Evolutionary conservation across 2,888 invertebrate genomes (phyloP).

Genomic region (Enchytraeus crypticus): DNA sequence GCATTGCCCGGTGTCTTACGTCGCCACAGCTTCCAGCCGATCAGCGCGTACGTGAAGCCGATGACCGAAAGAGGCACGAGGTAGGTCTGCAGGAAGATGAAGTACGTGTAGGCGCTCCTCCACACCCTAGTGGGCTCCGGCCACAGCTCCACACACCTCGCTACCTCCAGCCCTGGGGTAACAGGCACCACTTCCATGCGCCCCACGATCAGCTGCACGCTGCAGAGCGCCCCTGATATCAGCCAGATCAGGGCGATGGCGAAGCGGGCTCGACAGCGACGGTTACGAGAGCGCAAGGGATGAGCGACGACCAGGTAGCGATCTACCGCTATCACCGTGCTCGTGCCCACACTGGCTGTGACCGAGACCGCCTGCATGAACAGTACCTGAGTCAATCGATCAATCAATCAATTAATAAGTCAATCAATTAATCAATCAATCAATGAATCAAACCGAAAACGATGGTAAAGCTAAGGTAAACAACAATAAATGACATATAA

Average conservation of each 20-base stretch:
- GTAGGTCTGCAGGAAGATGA: constrained; percentile 38
- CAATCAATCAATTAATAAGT: no score
- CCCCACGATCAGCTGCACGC: constrained; percentile 45
- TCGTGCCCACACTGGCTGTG: constrained; percentile 50
- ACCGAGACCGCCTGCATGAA: constrained; percentile 52
- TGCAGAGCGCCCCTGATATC: constrained; percentile 42
- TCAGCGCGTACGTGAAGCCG: constrained; percentile 49
- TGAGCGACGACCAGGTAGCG: constrained; percentile 42
- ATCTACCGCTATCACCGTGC: constrained; percentile 52
- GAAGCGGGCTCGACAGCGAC: constrained; percentile 45
- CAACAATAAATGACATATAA: no score
- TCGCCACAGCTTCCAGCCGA: constrained; percentile 49
- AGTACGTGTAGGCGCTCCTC: constrained; percentile 34
- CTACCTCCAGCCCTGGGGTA: constrained; percentile 2
- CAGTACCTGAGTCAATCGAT: constrained; percentile 40
- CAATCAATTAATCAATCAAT: no score
- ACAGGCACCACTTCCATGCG: constrained; percentile 10
- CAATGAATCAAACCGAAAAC: no score
- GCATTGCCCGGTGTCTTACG: constrained; percentile 51
- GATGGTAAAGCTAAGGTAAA: no score
- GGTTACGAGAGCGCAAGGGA: constrained; percentile 46
- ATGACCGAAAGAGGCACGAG: constrained; percentile 48
- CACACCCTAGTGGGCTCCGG: constrained; percentile 35
- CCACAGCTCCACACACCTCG: constrained; percentile 34
- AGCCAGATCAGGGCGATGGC: constrained; percentile 50